Evolutionary conservation across 2,888 invertebrate species (phyloP).

Genomic region (Myopa testacea): DNA sequence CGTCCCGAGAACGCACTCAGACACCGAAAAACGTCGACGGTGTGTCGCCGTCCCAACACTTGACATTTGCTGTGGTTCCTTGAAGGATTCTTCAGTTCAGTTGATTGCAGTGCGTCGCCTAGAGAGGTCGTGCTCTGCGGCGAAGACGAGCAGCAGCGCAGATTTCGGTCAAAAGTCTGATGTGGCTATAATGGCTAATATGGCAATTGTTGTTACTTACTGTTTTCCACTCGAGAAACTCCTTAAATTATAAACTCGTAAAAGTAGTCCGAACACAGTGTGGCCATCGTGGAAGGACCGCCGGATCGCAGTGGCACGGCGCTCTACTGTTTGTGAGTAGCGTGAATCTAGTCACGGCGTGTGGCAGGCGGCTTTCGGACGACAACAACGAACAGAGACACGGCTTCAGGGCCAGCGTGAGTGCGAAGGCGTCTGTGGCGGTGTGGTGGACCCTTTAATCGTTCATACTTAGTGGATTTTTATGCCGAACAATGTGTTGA

Average conservation of each 20-base stretch:
- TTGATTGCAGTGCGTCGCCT: slow-evolving; percentile 50
- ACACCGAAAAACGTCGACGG: not conserved
- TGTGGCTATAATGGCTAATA: not conserved
- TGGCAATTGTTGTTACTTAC: not conserved
- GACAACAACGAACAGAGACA: too few species aligned
- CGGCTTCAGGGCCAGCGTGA: slow-evolving; percentile 9
- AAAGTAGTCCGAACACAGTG: not conserved
- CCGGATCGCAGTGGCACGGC: too few species aligned
- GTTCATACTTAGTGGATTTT: not conserved
- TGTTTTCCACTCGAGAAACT: not conserved
- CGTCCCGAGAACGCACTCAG: slow-evolving; percentile 7
- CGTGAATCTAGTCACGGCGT: slow-evolving; percentile 9
- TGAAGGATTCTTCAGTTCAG: slow-evolving; percentile 46
- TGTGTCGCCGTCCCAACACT: not conserved
- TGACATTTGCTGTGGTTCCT: slow-evolving; percentile 26
- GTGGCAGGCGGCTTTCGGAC: not conserved
- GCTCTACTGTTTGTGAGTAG: not conserved
- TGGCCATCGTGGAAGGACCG: not conserved
- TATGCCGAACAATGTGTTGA: not conserved
- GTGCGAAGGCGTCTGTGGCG: slow-evolving; percentile 1
- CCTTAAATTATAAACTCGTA: not conserved
- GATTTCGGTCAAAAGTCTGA: slow-evolving; percentile 25
- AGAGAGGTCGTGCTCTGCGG: slow-evolving; percentile 48
- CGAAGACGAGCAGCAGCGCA: not conserved
- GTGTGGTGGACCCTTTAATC: not conserved